Evolutionary conservation across 2,797 vertebrate genomes (phyloP).

Genomic region (Pipistrellus nathusii): DNA sequence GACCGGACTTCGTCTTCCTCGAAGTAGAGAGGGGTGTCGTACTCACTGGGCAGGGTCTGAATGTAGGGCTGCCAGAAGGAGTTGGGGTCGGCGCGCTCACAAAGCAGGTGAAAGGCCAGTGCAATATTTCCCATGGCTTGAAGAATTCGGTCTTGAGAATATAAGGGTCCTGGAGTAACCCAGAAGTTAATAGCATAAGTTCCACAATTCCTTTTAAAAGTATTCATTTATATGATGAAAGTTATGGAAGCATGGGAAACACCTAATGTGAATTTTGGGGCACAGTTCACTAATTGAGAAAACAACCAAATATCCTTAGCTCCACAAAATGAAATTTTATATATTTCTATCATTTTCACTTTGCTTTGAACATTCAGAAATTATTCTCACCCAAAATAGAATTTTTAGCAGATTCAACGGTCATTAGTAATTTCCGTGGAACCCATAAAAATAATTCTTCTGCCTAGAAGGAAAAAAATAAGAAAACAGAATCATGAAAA

Average conservation of each 20-base stretch:
- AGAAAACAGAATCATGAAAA: conserved; percentile 46
- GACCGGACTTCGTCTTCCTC: conserved; percentile 95
- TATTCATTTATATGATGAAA: conserved; percentile 4
- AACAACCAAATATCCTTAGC: conserved; percentile 6
- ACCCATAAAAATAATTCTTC: conserved; percentile 99
- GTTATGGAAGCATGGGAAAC: neutral
- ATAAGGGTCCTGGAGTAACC: conserved; percentile 92
- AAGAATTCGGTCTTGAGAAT: conserved; percentile 96
- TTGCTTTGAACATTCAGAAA: conserved; percentile 69
- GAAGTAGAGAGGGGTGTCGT: conserved; percentile 96
- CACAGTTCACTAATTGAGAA: conserved; percentile 8
- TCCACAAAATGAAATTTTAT: conserved; percentile 5
- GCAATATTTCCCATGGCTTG: conserved; percentile 99
- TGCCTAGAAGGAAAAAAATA: conserved; percentile 87
- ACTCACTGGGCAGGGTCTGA: conserved; percentile 94
- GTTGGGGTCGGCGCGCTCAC: conserved; percentile 92
- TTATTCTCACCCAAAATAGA: conserved; percentile 94
- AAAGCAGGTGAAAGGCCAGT: conserved; percentile 96
- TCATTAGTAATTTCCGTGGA: conserved; percentile 98
- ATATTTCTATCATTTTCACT: conserved; percentile 27
- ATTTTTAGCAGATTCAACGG: conserved; percentile 97
- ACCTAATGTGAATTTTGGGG: neutral
- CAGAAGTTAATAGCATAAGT: conserved; percentile 76
- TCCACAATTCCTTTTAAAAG: conserved; percentile 56
- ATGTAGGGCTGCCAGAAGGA: conserved; percentile 98